Evolutionary conservation across 2,888 invertebrate genomes (phyloP).

Genomic region (Aleiodes testaceus): DNA sequence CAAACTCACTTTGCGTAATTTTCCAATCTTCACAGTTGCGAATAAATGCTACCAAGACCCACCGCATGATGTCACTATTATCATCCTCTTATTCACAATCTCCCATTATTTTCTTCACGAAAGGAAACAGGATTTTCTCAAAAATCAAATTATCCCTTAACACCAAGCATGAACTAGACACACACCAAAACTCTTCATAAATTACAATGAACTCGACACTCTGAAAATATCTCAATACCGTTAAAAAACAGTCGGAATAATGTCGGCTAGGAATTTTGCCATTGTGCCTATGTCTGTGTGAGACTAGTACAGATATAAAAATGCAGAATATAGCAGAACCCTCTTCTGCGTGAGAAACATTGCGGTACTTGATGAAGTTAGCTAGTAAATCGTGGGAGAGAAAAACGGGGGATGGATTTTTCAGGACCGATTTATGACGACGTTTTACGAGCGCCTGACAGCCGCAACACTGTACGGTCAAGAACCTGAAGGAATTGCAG

Average conservation of each 20-base stretch:
- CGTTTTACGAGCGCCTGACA: conserved; percentile 49
- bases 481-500: neutral
- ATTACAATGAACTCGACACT: conserved; percentile 1
- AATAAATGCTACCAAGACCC: conserved; percentile 53
- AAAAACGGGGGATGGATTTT: conserved; percentile 53
- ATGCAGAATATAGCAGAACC: neutral
- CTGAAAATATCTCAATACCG: too few relatives aligned
- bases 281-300: conserved; percentile 19
- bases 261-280: conserved; percentile 20
- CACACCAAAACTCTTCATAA: neutral
- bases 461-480: neutral
- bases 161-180: conserved; percentile 15
- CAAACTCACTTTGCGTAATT: conserved; percentile 56
- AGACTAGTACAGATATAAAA: neutral
- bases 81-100: neutral
- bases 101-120: neutral
- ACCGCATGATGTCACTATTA: conserved; percentile 60
- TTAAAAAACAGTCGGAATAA: conserved; percentile 21
- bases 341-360: conserved; percentile 43
- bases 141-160: conserved; percentile 18
- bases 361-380: conserved; percentile 42
- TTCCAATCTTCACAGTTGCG: conserved; percentile 50
- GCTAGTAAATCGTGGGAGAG: conserved; percentile 50
- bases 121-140: neutral
- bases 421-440: conserved; percentile 54